phyloP scores from a whole-genome alignment of 2,113 vertebrate species.

The Pycnonotus jocosus region DNA sequence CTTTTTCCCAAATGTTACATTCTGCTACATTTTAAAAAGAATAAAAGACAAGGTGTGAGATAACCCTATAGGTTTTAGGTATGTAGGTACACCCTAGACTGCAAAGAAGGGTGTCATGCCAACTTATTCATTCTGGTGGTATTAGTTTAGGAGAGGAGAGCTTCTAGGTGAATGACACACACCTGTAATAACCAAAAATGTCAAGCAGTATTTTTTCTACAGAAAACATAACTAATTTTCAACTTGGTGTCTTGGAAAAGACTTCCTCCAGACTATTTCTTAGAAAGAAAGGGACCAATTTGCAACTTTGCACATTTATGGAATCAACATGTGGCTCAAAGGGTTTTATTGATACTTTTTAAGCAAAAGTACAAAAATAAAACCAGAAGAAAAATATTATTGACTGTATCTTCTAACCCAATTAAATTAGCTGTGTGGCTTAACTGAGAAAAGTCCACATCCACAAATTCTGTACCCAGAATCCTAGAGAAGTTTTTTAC shows the following conservation, averaged over 20 bases:
- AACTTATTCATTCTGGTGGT: conserved; percentile 27
- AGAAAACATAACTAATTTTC: background rate
- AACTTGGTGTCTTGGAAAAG: background rate
- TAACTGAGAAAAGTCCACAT: background rate
- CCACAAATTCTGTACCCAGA: background rate
- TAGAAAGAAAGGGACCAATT: background rate
- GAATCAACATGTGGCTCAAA: background rate
- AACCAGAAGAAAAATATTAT: background rate
- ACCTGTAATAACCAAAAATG: conserved; percentile 9
- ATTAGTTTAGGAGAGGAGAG: background rate
- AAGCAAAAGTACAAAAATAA: background rate
- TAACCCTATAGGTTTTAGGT: background rate
- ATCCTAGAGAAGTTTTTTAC: background rate
- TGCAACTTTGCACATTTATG: background rate
- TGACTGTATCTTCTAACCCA: background rate
- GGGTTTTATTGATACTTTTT: background rate
- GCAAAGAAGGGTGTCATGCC: conserved; percentile 13
- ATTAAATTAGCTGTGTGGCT: background rate
- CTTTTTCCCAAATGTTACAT: conserved; percentile 8
- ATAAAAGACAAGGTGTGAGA: background rate
- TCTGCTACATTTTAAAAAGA: background rate
- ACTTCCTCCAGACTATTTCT: background rate
- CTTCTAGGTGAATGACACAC: conserved; percentile 1
- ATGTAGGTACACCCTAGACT: background rate
- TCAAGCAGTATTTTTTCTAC: background rate